A percentile compares a stretch with the other conserved stretches of the same genome.
phyloP scores from a whole-genome alignment of 2,113 vertebrate genomes.

The Brachypteracias leptosomus region DNA sequence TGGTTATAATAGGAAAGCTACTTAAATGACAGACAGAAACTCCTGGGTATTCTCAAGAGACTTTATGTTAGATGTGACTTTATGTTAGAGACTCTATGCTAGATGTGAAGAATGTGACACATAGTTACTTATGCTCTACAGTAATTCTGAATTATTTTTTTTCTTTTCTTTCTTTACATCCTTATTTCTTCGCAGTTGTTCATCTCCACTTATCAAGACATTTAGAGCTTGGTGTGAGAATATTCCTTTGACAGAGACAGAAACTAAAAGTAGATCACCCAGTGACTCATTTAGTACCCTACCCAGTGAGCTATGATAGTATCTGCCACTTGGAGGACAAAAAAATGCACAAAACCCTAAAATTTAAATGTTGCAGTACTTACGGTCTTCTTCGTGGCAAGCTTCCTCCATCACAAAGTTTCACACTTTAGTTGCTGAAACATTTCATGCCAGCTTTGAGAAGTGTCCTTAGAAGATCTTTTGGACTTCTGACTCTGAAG shows the following conservation, averaged over 20 bases:
- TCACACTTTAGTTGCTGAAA: not conserved
- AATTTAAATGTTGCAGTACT: not conserved
- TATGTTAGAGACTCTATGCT: too few relatives aligned
- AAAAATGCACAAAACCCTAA: not conserved
- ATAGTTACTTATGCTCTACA: not conserved
- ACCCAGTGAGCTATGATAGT: accelerated
- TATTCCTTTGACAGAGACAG: not conserved
- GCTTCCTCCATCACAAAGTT: not conserved
- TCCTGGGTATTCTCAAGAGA: not conserved
- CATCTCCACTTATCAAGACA: not conserved
- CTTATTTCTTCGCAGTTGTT: not conserved
- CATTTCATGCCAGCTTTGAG: not conserved
- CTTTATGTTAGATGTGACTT: too few relatives aligned
- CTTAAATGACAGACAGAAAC: not conserved
- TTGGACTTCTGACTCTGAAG: not conserved
- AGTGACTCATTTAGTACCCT: not conserved
- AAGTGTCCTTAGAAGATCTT: not conserved
- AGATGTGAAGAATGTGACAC: not conserved
- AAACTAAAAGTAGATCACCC: not conserved
- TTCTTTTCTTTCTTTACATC: not conserved
- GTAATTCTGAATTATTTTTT: not conserved
- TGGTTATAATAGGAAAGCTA: not conserved
- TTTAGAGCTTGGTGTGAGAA: not conserved
- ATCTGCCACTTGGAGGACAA: not conserved
- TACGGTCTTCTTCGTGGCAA: not conserved